Base-by-base conservation (phyloP, 1,140 invertebrate genomes). In the Drosophila teissieri region DNA sequence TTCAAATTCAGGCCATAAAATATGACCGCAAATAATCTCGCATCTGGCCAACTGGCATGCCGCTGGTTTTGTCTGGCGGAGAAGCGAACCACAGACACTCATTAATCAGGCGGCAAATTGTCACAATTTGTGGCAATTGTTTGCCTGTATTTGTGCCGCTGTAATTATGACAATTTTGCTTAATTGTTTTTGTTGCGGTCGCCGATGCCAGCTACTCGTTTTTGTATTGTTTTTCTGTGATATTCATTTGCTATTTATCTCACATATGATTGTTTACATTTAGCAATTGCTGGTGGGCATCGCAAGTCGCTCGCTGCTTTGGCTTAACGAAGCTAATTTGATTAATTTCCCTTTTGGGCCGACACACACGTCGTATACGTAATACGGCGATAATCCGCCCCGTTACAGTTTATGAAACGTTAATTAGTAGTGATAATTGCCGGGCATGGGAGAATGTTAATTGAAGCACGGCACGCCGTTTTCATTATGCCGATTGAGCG, bases 401-500 rank as follows among this genome's bases (percentile, higher is more conserved):
- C 57, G 46, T 67, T 72, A 78, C 80, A 78, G 84, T 89, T 89
- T 89, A 89, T 89, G 78, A 89, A 89, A 78, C 77, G 61, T 89
- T 89, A 89, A 89, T 89, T 90, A 89, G 58, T 64, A 81, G 76
- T 56, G 86, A 78, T 88, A 89, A 84, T 88, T 89, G 73, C 46
- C 61, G 62, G 53, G 68, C 52, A 48, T 49, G 65, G 52, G 61
- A 60, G 57, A 63, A 65, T 73, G 72, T 77, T 89, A 88, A 88
- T 88, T 89, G 84, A 73, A 58, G 46, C 63, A 53, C 76, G 60
- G 74, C 58, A 74, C 61, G 46, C 19, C 39, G 46, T 55, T 79
- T 89, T 64, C 65, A 86, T 86, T 85, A 83, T 79, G 75, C 80
- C 75, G 68, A 89, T 89, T 88, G 80, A 77, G 55, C 42, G 55